Percentiles rank a stretch among this genome's conserved stretches.
phyloP scores from a whole-genome alignment of 2,113 vertebrate genomes.

The Leptodactylus fuscus region DNA sequence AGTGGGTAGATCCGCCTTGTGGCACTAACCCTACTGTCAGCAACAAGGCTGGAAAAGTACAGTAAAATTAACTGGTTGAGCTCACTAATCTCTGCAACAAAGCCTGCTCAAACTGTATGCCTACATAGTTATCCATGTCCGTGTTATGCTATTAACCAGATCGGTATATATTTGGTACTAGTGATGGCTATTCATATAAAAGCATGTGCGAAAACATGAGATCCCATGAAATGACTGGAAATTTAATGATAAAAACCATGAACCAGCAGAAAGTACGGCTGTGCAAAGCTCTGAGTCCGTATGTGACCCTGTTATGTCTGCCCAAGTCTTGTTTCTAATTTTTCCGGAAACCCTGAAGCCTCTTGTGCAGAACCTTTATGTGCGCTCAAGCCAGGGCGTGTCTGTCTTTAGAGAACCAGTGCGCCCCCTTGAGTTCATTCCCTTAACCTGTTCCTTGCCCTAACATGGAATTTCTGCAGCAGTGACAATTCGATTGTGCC shows the following conservation, averaged over 20 bases:
- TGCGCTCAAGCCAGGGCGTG: conserved; percentile 66
- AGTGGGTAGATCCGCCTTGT: background rate
- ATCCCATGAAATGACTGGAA: background rate
- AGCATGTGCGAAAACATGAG: background rate
- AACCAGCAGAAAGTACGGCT: conserved; percentile 83
- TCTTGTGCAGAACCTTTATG: conserved; percentile 74
- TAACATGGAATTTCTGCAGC: background rate
- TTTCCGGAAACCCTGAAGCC: conserved; percentile 69
- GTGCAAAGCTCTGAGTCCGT: conserved; percentile 81
- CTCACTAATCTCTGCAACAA: background rate
- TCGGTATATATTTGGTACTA: background rate
- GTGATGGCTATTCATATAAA: background rate
- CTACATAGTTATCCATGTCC: background rate
- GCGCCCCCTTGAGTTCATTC: background rate
- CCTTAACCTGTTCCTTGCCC: background rate
- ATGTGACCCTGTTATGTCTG: conserved; percentile 75
- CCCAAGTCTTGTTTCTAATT: conserved; percentile 72
- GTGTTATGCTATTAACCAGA: background rate
- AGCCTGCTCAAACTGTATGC: background rate
- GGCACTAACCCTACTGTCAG: conserved; percentile 28
- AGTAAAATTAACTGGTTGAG: background rate
- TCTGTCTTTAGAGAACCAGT: conserved; percentile 59
- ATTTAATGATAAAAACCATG: conserved; percentile 62
- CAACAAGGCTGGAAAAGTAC: conserved; percentile 24
- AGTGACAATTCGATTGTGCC: background rate